phyloP scores from a whole-genome alignment of 1,140 invertebrate species.

The Tigriopus japonicus region DNA sequence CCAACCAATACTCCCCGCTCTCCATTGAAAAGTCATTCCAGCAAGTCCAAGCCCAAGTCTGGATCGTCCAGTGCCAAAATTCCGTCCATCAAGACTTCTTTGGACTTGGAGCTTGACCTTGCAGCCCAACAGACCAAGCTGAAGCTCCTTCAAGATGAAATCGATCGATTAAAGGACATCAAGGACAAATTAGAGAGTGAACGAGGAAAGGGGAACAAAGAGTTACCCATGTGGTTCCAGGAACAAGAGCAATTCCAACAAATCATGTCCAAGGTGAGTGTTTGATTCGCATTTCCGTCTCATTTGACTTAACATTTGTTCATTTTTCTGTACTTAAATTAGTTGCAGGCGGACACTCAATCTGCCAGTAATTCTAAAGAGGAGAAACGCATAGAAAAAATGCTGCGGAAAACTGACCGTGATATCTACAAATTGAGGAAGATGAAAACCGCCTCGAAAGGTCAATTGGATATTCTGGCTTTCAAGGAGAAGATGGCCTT shows the following conservation, averaged over 20 bases:
- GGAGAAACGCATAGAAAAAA: constrained; percentile 53
- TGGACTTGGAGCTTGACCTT: constrained; percentile 77
- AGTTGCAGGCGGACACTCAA: constrained; percentile 27
- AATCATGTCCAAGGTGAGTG: constrained; percentile 41
- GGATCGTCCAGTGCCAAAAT: constrained; percentile 23
- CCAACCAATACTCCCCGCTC: constrained; percentile 22
- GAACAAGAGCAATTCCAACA: constrained; percentile 67
- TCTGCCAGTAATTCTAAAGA: constrained; percentile 42
- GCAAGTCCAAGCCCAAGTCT: not conserved
- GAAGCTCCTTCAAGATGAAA: constrained; percentile 58
- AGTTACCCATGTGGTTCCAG: constrained; percentile 58
- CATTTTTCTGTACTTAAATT: too few relatives aligned
- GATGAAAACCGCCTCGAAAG: constrained; percentile 55
- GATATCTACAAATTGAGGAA: constrained; percentile 75
- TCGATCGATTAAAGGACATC: constrained; percentile 53
- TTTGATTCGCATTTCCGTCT: not conserved
- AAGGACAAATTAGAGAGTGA: constrained; percentile 42
- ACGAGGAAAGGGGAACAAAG: constrained; percentile 50
- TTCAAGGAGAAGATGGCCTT: constrained; percentile 42
- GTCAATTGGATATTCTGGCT: constrained; percentile 70
- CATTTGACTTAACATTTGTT: too few relatives aligned
- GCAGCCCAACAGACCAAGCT: constrained; percentile 13
- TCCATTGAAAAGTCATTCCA: not conserved
- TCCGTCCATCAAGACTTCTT: constrained; percentile 47
- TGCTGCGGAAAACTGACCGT: constrained; percentile 62